Percentiles rank a stretch among this genome's conserved stretches.
Evolutionary conservation across 2,888 invertebrate genomes (phyloP).

Genomic region (Dorcus hopei): DNA sequence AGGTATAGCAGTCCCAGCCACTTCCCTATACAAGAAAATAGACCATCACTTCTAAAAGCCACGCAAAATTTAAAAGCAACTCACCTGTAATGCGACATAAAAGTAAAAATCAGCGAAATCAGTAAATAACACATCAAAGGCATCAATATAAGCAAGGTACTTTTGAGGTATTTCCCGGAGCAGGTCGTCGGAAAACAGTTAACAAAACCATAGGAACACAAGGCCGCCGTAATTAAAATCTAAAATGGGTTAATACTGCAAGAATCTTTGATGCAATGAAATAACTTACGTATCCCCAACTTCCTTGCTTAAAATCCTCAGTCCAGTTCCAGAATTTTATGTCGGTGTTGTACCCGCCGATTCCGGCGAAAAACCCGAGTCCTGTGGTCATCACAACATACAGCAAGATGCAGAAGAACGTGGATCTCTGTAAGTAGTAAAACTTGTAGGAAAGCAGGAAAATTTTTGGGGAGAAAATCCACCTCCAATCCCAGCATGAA

Average conservation of each 20-base stretch:
- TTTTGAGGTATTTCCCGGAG: slow-evolving; percentile 34
- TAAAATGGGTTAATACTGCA: slow-evolving; percentile 28
- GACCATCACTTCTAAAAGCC: background rate
- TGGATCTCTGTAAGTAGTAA: slow-evolving; percentile 45
- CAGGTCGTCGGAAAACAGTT: slow-evolving; percentile 39
- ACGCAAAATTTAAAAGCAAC: background rate
- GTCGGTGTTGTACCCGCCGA: slow-evolving; percentile 48
- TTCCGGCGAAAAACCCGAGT: slow-evolving; percentile 45
- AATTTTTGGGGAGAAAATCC: slow-evolving; percentile 6
- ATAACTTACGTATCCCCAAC: slow-evolving; percentile 37
- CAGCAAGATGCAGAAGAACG: slow-evolving; percentile 43
- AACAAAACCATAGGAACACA: slow-evolving; percentile 48
- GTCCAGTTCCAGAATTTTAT: slow-evolving; percentile 45
- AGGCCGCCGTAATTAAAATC: slow-evolving; percentile 46
- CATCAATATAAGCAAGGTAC: slow-evolving; percentile 41
- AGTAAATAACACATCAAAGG: slow-evolving; percentile 44
- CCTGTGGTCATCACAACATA: slow-evolving; percentile 39
- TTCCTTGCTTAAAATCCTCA: slow-evolving; percentile 39
- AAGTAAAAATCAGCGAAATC: slow-evolving; percentile 44
- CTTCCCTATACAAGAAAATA: slow-evolving; percentile 46
- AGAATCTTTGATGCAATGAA: background rate
- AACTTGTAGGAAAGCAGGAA: background rate
- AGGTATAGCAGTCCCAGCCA: slow-evolving; percentile 58
- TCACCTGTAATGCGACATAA: slow-evolving; percentile 51
- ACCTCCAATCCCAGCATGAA: slow-evolving; percentile 66